These are phyloP conservation scores for Mobula hypostoma DNA, from an alignment of 2,113 vertebrate species.

Conservation along the genomic window DNA sequence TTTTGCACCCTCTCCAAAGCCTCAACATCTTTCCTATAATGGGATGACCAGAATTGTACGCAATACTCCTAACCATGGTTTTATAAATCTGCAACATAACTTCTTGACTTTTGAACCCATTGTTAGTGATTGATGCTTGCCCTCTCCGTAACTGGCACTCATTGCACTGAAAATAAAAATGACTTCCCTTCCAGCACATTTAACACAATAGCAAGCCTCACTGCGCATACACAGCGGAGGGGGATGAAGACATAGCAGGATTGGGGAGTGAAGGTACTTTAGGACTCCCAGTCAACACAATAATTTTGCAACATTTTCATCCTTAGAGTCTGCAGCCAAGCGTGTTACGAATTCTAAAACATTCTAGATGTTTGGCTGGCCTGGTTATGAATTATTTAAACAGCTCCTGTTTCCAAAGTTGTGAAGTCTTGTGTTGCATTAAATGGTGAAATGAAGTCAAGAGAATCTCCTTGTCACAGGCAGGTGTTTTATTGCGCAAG, in stretches of 20 bases:
- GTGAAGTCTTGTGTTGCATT: neutral
- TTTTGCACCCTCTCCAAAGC: no score
- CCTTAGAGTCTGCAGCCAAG: neutral
- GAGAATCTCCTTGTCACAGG: neutral
- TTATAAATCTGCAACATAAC: no score
- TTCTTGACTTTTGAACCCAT: no score
- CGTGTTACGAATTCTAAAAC: neutral
- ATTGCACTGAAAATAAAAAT: neutral
- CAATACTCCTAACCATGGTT: no score
- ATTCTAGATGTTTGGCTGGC: neutral
- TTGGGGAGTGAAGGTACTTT: neutral
- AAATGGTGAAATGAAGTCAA: neutral
- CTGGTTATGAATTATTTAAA: neutral
- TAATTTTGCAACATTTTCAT: neutral
- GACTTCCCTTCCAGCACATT: neutral
- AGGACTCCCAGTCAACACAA: neutral
- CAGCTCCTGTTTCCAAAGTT: neutral
- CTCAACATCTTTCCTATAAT: no score
- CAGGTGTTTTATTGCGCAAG: no score
- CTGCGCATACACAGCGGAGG: neutral
- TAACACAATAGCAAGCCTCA: neutral
- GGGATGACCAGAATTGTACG: no score
- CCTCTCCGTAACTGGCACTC: neutral
- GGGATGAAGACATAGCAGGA: neutral
- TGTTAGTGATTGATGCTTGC: neutral